These are phyloP conservation scores for Ailurus styani DNA, from an alignment of 2,113 vertebrate genomes.

Conservation along the genomic window DNA sequence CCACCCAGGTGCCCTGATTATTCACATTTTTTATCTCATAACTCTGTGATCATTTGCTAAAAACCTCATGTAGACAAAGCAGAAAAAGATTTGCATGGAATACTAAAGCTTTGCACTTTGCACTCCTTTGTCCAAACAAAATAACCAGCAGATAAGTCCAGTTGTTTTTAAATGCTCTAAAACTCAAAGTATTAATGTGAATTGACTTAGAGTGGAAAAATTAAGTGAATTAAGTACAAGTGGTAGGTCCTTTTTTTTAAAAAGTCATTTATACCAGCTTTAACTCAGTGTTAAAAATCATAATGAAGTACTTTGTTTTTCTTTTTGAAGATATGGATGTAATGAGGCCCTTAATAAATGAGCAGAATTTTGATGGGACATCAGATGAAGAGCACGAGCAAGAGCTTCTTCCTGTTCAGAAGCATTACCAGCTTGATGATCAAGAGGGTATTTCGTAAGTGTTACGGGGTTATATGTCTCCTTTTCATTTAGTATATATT, in stretches of 20 bases:
- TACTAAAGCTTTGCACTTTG: not conserved
- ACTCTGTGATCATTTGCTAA: not conserved
- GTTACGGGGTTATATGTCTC: not conserved
- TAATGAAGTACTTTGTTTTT: conserved; percentile 21
- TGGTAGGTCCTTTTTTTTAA: not conserved
- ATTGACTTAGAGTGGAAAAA: not conserved
- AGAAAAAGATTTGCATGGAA: not conserved
- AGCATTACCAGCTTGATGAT: conserved; percentile 76
- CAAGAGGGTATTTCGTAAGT: conserved; percentile 83
- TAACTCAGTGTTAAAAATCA: not conserved
- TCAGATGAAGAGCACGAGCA: conserved; percentile 82
- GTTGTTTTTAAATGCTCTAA: not conserved
- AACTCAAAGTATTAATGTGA: not conserved
- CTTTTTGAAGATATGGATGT: conserved; percentile 83
- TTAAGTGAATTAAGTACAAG: not conserved
- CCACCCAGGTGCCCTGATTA: not conserved
- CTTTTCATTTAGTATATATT: not conserved
- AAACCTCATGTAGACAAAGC: not conserved
- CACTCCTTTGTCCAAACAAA: not conserved
- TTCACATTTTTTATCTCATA: not conserved
- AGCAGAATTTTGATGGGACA: conserved; percentile 77
- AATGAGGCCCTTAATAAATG: conserved; percentile 85
- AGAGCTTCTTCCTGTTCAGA: conserved; percentile 74
- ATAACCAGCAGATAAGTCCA: not conserved
- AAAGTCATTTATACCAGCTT: not conserved